Conservation (phyloP, 2,888 invertebrate species). For the Brachylomia viminalis region DNA sequence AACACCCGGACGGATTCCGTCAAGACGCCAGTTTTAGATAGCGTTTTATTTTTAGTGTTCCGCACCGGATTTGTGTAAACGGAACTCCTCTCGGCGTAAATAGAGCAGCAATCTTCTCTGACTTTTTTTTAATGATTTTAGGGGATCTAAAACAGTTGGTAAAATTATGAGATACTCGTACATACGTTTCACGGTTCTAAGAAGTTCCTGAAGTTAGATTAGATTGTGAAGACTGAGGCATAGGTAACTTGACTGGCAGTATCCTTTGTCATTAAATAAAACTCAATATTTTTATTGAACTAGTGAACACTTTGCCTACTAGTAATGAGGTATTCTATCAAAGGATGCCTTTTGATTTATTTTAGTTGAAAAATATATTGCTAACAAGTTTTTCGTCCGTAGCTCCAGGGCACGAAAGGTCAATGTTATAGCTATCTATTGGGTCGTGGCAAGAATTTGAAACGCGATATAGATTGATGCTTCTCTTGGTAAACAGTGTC, state of each 20-base stretch:
- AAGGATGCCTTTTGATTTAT: not conserved
- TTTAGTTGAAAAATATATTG: not conserved
- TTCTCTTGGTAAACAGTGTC: conserved; percentile 61
- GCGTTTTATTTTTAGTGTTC: conserved; percentile 65
- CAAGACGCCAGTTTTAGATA: conserved; percentile 63
- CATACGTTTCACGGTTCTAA: not conserved
- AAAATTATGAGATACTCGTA: not conserved
- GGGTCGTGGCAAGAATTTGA: conserved; percentile 53
- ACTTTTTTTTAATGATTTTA: conserved; percentile 40
- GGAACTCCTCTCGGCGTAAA: conserved; percentile 52
- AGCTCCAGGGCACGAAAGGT: conserved; percentile 44
- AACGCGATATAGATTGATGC: conserved; percentile 67
- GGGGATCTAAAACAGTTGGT: not conserved
- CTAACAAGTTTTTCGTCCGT: conserved; percentile 13
- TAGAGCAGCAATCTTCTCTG: conserved; percentile 34
- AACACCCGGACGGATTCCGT: conserved; percentile 65
- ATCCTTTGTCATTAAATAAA: not conserved
- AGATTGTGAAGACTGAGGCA: not conserved
- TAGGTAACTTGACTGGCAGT: not conserved
- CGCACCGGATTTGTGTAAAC: conserved; percentile 57
- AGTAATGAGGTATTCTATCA: not conserved
- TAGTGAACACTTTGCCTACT: not conserved
- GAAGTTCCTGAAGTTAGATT: not conserved
- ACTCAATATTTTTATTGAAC: not conserved
- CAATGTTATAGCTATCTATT: conserved; percentile 41